Conservation (phyloP, 2,113 vertebrate genomes). For the Paratilapia polleni region DNA sequence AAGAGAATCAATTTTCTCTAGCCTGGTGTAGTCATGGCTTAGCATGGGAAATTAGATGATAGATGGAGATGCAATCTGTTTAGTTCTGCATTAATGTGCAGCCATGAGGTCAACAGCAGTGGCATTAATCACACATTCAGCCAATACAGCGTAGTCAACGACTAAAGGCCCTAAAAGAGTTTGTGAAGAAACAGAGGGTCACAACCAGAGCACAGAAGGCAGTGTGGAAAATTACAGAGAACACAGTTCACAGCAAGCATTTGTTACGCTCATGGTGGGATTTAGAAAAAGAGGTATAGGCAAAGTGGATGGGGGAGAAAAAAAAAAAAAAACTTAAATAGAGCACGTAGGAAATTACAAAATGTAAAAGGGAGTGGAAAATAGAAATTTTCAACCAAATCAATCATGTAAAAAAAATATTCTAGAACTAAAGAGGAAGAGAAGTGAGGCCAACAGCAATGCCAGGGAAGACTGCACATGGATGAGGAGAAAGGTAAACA, state of each 20-base stretch:
- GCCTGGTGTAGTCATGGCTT: slow-evolving; percentile 20
- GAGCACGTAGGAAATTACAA: slow-evolving; percentile 3
- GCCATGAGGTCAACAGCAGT: slow-evolving; percentile 55
- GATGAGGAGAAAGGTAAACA: slow-evolving; percentile 3
- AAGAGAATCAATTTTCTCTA: slow-evolving; percentile 54
- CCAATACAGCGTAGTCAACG: not conserved
- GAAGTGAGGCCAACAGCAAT: not conserved
- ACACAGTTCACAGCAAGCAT: not conserved
- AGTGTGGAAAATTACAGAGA: slow-evolving; percentile 24
- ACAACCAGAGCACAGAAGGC: slow-evolving; percentile 4
- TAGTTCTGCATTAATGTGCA: slow-evolving; percentile 62
- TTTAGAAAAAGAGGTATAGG: not conserved
- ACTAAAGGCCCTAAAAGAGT: slow-evolving; percentile 12
- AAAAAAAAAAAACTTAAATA: not conserved
- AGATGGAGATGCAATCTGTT: slow-evolving; percentile 58
- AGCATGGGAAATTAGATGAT: slow-evolving; percentile 58
- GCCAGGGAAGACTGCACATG: not conserved
- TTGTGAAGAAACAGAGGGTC: not conserved
- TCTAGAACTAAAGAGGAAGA: slow-evolving; percentile 4
- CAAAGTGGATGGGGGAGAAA: not conserved
- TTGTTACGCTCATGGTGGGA: slow-evolving; percentile 8
- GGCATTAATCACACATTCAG: slow-evolving; percentile 59
- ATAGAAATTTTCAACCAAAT: not conserved
- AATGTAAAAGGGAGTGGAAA: not conserved
- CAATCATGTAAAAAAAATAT: not conserved